phyloP scores from a whole-genome alignment of 2,113 vertebrate species.

The Lycaon pictus region DNA sequence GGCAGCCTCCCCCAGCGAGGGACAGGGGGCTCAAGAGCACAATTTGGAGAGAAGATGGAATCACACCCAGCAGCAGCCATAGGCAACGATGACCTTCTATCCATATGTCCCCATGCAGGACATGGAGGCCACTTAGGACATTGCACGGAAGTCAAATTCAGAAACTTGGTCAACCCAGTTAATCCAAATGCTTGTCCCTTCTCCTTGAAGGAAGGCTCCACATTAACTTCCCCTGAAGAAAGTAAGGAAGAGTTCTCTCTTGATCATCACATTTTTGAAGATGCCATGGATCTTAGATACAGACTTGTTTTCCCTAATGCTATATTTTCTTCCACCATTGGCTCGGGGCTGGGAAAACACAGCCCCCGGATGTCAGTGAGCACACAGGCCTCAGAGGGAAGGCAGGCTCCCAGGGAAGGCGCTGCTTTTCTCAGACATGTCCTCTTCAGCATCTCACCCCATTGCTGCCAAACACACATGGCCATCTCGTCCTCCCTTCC shows the following conservation, averaged over 20 bases:
- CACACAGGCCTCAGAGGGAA: accelerated
- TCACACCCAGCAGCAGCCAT: not conserved
- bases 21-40: not conserved
- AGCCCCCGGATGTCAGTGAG: not conserved
- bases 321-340: not conserved
- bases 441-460: not conserved
- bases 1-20: not conserved
- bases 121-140: not conserved
- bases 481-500: not conserved
- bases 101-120: not conserved
- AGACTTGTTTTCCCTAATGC: not conserved
- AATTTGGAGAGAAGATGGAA: no score
- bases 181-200: not conserved
- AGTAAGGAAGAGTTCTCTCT: not conserved
- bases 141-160: not conserved
- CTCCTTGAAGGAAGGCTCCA: not conserved
- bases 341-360: not conserved
- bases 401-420: not conserved
- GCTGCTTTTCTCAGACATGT: not conserved
- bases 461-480: not conserved
- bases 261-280: not conserved
- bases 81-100: not conserved
- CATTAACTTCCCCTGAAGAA: not conserved
- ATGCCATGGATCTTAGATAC: not conserved
- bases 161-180: not conserved